These are phyloP conservation scores for Drosophila tripunctata DNA, from an alignment of 2,888 invertebrate genomes.

Conservation along the genomic window DNA sequence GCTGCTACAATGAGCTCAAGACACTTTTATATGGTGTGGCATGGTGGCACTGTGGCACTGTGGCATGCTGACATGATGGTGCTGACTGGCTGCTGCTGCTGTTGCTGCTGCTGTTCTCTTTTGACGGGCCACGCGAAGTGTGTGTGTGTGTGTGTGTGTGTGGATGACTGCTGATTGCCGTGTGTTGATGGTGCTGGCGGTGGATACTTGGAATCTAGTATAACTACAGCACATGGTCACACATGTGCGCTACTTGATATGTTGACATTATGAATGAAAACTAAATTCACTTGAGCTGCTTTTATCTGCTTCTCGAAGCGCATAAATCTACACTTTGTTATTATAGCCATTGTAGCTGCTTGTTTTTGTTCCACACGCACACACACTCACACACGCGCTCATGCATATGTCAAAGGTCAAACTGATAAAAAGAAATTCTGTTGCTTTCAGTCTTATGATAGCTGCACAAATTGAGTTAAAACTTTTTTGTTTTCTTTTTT, in stretches of 20 bases:
- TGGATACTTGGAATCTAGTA: neutral
- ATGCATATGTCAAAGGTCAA: slow-evolving; percentile 47
- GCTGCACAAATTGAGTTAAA: slow-evolving; percentile 42
- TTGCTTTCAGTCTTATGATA: slow-evolving; percentile 20
- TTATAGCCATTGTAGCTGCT: slow-evolving; percentile 15
- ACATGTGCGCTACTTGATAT: slow-evolving; percentile 19
- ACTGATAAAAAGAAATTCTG: slow-evolving; percentile 37
- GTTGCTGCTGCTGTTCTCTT: slow-evolving; percentile 11
- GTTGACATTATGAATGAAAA: slow-evolving; percentile 41
- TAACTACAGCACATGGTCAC: neutral
- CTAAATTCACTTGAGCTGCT: slow-evolving; percentile 34
- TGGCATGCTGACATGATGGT: neutral
- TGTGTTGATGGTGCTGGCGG: slow-evolving; percentile 13
- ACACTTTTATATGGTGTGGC: slow-evolving; percentile 2
- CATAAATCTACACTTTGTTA: slow-evolving; percentile 33
- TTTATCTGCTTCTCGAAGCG: slow-evolving; percentile 35
- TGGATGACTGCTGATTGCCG: slow-evolving; percentile 6
- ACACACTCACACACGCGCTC: neutral
- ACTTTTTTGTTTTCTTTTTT: neutral
- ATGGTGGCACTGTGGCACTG: neutral
- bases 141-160: slow-evolving; percentile 1
- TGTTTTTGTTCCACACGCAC: slow-evolving; percentile 2
- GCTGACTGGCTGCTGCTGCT: neutral
- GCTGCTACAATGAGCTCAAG: slow-evolving; percentile 27
- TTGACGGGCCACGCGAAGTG: slow-evolving; percentile 10